These are phyloP conservation scores for Heliconius aoede DNA, from an alignment of 2,888 invertebrate species.

Conservation along the genomic window DNA sequence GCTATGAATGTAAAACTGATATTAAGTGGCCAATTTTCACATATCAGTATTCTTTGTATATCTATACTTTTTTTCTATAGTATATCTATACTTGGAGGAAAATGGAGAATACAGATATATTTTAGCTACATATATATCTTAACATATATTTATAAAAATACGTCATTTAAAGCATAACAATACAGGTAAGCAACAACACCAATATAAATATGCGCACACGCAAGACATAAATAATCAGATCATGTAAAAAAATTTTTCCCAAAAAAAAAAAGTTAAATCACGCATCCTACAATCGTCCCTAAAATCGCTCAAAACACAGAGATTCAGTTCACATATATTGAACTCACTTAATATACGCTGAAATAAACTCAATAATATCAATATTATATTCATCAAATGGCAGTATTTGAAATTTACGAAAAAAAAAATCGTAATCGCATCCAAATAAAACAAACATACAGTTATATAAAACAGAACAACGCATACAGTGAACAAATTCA, in stretches of 20 bases:
- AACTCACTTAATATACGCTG: background rate
- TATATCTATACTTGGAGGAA: too few relatives aligned
- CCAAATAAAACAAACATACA: background rate
- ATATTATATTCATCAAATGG: background rate
- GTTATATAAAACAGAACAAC: background rate
- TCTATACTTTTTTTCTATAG: background rate
- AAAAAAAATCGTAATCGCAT: background rate
- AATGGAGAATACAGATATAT: constrained; percentile 7
- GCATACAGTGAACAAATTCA: background rate
- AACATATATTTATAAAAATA: constrained; percentile 15
- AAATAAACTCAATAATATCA: background rate
- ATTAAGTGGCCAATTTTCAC: background rate
- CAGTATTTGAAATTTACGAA: background rate
- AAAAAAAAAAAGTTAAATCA: too few relatives aligned
- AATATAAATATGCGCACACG: constrained; percentile 1
- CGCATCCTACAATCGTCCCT: background rate
- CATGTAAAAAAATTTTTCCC: background rate
- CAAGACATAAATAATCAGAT: background rate
- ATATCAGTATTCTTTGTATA: background rate
- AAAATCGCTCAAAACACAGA: background rate
- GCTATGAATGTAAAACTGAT: constrained; percentile 3
- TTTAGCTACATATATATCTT: constrained; percentile 16
- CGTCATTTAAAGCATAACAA: constrained; percentile 23
- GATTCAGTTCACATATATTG: background rate
- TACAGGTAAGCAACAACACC: constrained; percentile 20